Base-by-base conservation (phyloP, 2,888 invertebrate species). In the Trachelus tabidus region DNA sequence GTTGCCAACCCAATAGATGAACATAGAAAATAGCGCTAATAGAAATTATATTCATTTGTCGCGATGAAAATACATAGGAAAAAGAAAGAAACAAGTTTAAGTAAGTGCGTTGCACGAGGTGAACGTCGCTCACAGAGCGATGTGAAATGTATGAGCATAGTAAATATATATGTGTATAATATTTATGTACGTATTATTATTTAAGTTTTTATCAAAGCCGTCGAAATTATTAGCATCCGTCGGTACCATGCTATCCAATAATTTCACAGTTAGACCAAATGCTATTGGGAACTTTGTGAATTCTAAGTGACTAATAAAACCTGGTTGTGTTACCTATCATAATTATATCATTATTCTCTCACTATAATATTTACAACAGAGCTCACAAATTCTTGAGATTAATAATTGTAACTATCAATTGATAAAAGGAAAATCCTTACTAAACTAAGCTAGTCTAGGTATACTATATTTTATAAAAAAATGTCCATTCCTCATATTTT, bases 161-260 rank as follows among this genome's bases (percentile, higher is more conserved):
- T 77, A 79, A 73, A 34, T 34, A 79, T 76, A 82, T 68, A 82
- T 82, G 85, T 87, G 87, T 88, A 85, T 87, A 87, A 89, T 87
- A 88, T 89, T 89, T 89, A 86, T 88, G 85, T 88, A 86, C 84
- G 85, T 85, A 86, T 86, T 86, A 87, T 85, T 83, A 79, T 83
- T 84, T 85, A 85, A 85, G 81, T 81, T 81, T 83, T 81, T 82
- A 83, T 80, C 80, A 80, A 85, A 81, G 73, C 81, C 82, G 81
- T 78, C 80, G 79, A 82, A 81, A 79, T 82, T 56, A 56, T 23
- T 23, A 56, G 23, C 23, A 23, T 23, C 2, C 56, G 9, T 23
- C 56, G 23, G 23, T 56, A 56, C 23, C 56, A 23, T 23, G 9
- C 56, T 56, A 56, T 23, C 56, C 56, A 56, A 9, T 1, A 23